Base-by-base conservation (phyloP, 2,113 vertebrate species). In the Cavia aperea region DNA sequence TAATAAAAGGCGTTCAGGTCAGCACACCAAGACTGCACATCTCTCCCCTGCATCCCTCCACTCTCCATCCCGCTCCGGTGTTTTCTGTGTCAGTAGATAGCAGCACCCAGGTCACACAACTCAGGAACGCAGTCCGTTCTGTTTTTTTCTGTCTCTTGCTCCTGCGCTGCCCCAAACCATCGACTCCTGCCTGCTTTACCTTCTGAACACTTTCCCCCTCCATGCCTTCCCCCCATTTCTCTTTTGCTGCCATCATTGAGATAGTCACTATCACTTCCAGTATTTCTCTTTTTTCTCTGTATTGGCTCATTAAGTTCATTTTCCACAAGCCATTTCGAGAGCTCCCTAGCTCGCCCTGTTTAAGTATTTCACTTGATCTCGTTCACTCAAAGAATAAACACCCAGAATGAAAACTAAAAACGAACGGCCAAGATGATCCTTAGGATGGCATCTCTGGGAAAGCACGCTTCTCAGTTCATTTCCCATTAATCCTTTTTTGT, bases 291-390 rank as follows among this genome's bases (percentile, higher is more conserved):
- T 65, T 2, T 2, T 49, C 33, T 81, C 56, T 0, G 13, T 29
- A 16, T 75, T 75, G 68, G 43, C 21, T 81, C 14, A 54, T 23
- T 23, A 77, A 70, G 5, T 51, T 43, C 36, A 13, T 68, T 39
- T n/a, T 87, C 43, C 18, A 33, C n/a, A 63, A 10, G 31, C 39
- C 49, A 63, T 51, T 7, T 86, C 10, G 7, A 68, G 2, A 33
- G 29, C 4, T 56, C 18, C 7, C 15, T 8, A 19, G 33, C 4
- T 18, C 77, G 0, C 15, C 2, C 12, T 81, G 21, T 1, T 43
- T 36, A 49, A 83, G 24, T 7, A 51, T 16, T 19, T 72, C 15
- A 65, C 15, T 75, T n/a, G 19, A 2, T 49, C 89, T 91, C 49
- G 56, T 3, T 31, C 36, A 75, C 7, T 43, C 82, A 60, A 72